A percentile compares a stretch with the other conserved stretches of the same genome.
Conservation (phyloP, 2,888 invertebrate species). For the Cryptus armator region DNA sequence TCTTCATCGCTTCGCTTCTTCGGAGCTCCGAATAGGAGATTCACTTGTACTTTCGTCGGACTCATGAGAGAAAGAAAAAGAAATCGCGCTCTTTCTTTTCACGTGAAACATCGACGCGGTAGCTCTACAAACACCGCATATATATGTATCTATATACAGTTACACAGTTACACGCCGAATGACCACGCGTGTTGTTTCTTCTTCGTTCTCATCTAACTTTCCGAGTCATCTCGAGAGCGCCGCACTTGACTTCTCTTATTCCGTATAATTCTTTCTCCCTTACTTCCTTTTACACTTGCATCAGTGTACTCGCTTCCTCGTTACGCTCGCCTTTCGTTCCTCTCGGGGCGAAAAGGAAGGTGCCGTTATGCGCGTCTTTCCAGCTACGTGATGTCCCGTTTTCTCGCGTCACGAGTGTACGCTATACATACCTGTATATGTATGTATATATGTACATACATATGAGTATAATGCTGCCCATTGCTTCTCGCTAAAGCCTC, state of each 20-base stretch:
- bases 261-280: constrained; percentile 22
- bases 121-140: not conserved
- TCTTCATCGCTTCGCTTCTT: constrained; percentile 37
- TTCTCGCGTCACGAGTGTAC: constrained; percentile 51
- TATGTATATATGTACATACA: constrained; percentile 25
- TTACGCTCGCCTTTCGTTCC: constrained; percentile 30
- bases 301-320: constrained; percentile 21
- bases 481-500: constrained; percentile 18
- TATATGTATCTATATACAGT: not conserved
- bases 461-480: constrained; percentile 35
- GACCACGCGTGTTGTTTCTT: constrained; percentile 36
- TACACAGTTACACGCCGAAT: constrained; percentile 24
- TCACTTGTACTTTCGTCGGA: constrained; percentile 72
- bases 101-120: constrained; percentile 42
- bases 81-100: constrained; percentile 49
- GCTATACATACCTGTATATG: not conserved
- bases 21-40: constrained; percentile 59
- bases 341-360: constrained; percentile 67
- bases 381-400: constrained; percentile 71
- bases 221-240: constrained; percentile 59
- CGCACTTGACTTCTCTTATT: constrained; percentile 51
- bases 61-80: constrained; percentile 38
- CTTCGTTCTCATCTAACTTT: constrained; percentile 52
- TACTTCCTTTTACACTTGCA: constrained; percentile 24
- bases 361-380: constrained; percentile 70